These are phyloP conservation scores for Spodoptera litura DNA, from an alignment of 1,140 invertebrate species.

Conservation along the genomic window DNA sequence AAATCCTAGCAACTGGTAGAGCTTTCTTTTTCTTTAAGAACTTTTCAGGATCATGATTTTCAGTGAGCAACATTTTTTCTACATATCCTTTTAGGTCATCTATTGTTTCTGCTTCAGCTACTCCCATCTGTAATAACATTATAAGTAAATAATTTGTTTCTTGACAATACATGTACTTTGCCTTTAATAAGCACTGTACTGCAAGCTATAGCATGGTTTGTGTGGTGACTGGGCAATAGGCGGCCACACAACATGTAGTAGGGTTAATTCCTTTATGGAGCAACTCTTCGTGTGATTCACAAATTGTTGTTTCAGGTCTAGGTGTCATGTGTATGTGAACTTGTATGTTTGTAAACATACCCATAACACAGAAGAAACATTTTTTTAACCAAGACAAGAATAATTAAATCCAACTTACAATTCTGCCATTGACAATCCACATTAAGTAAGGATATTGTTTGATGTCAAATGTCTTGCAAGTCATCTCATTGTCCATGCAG, in stretches of 20 bases:
- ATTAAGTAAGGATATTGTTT: conserved; percentile 77
- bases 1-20: conserved; percentile 78
- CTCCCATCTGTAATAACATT: conserved; percentile 68
- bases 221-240: too few species aligned
- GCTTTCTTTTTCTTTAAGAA: conserved; percentile 80
- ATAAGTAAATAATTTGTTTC: neutral
- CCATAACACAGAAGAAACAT: too few species aligned
- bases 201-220: too few species aligned
- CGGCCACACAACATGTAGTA: too few species aligned
- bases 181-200: too few species aligned
- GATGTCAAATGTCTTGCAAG: conserved; percentile 79
- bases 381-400: too few species aligned
- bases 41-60: conserved; percentile 82
- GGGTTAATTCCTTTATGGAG: too few species aligned
- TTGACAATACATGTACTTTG: neutral
- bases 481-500: conserved; percentile 76
- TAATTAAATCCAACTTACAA: conserved; percentile 66
- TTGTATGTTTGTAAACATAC: too few species aligned
- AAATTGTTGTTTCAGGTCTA: too few species aligned
- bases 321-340: too few species aligned
- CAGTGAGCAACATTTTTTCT: conserved; percentile 76
- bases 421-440: conserved; percentile 79
- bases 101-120: conserved; percentile 63
- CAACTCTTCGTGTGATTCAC: too few species aligned
- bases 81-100: conserved; percentile 72